Evolutionary conservation across 53 echinoderm and acorn worm genomes (phyloP).

Genomic region (Actinopyga echinites): DNA sequence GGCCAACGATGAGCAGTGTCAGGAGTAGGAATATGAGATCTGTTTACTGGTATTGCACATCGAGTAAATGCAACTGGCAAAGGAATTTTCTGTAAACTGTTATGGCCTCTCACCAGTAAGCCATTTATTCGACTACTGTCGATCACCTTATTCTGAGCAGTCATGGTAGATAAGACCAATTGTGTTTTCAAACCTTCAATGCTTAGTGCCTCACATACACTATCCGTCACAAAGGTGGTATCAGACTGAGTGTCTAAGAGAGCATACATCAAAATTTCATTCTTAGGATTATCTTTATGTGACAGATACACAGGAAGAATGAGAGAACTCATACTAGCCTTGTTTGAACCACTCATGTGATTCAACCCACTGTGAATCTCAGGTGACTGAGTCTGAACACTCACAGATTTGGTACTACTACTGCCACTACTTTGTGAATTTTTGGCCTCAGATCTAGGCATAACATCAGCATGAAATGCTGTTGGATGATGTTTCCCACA

Average conservation of each 20-base stretch:
- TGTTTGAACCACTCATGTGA: background rate
- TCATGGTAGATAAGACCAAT: slow-evolving; percentile 2
- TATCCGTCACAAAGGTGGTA: background rate
- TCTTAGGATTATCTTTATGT: background rate
- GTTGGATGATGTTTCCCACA: background rate
- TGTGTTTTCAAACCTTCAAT: background rate
- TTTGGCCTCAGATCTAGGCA: too few species aligned
- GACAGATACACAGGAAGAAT: background rate
- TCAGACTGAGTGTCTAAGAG: slow-evolving; percentile 21
- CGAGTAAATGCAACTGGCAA: background rate
- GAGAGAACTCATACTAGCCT: background rate
- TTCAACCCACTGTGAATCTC: background rate
- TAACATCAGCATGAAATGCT: background rate
- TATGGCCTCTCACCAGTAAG: background rate
- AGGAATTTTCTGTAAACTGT: background rate
- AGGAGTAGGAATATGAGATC: background rate
- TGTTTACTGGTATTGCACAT: background rate
- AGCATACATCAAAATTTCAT: background rate
- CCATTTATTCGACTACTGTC: background rate
- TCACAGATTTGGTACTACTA: too few species aligned
- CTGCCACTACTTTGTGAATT: too few species aligned
- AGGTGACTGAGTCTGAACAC: background rate
- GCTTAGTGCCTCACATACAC: background rate
- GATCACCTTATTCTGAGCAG: background rate
- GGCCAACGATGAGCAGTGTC: background rate